Percentiles rank a stretch among this genome's conserved stretches.
Conservation (phyloP, 2,797 vertebrate species). For the Cryptoprocta ferox region DNA sequence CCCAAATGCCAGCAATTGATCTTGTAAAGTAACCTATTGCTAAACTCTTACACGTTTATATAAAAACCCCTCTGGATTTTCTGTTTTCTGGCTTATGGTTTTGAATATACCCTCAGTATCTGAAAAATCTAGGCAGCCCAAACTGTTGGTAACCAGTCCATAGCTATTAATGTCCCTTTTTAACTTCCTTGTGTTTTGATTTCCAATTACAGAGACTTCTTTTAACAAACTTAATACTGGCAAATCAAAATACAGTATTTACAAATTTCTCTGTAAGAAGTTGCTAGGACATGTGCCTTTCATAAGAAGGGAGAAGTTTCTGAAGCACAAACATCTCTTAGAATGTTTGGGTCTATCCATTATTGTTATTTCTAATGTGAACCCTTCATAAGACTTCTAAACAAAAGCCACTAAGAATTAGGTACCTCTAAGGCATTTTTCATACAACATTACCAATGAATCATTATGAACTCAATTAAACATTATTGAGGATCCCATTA, state of each 20-base stretch:
- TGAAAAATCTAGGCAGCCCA: neutral
- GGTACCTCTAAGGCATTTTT: constrained; percentile 50
- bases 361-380: constrained; percentile 55
- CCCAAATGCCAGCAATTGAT: neutral
- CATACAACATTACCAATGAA: constrained; percentile 4
- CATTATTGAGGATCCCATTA: constrained; percentile 59
- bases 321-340: neutral
- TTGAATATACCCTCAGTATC: neutral
- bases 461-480: constrained; percentile 61
- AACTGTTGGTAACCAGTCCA: neutral
- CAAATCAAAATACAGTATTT: neutral
- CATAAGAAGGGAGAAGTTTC: neutral
- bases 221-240: neutral
- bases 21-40: neutral
- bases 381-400: constrained; percentile 48
- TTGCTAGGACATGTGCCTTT: neutral
- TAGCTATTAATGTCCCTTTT: constrained; percentile 10
- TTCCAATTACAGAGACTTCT: neutral
- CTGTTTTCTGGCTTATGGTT: neutral
- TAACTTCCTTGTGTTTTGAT: constrained; percentile 3
- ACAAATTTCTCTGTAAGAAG: neutral
- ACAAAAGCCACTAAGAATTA: constrained; percentile 58
- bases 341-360: neutral
- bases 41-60: neutral
- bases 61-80: neutral